Evolutionary conservation across 2,113 vertebrate genomes (phyloP).

Genomic region (Phylloscopus trochiloides): DNA sequence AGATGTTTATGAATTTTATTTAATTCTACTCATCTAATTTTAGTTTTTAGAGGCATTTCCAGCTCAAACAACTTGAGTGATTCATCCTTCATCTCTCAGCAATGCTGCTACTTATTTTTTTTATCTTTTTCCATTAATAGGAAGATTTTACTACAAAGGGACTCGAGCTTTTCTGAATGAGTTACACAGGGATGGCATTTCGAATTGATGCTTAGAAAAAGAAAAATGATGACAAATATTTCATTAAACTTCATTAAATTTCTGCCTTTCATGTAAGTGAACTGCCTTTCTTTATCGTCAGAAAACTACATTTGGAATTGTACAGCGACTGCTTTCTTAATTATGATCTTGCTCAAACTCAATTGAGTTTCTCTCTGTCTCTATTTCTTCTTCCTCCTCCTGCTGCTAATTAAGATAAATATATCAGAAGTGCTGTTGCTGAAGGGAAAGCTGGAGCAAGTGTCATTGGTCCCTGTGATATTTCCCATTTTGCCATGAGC

Average conservation of each 20-base stretch:
- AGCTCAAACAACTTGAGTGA: not conserved
- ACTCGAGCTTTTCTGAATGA: not conserved
- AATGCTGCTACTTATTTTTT: not conserved
- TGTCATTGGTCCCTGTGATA: conserved; percentile 41
- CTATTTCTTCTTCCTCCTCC: conserved; percentile 18
- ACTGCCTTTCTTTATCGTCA: not conserved
- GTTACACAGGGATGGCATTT: not conserved
- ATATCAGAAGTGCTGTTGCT: conserved; percentile 49
- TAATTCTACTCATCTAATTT: not conserved
- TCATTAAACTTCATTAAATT: not conserved
- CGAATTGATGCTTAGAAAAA: not conserved
- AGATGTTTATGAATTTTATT: not conserved
- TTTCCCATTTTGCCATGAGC: conserved; percentile 45
- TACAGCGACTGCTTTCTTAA: not conserved
- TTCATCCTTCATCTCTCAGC: not conserved
- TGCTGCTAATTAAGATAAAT: conserved; percentile 70
- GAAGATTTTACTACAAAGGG: not conserved
- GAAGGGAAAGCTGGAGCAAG: conserved; percentile 43
- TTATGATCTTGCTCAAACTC: conserved; percentile 45
- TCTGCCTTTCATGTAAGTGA: conserved; percentile 3
- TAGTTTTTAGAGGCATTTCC: not conserved
- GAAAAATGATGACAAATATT: not conserved
- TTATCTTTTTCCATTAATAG: not conserved
- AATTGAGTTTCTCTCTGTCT: conserved; percentile 39
- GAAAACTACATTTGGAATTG: conserved; percentile 3